Percentiles rank a stretch among this genome's conserved stretches.
These are phyloP conservation scores for Pituophis catenifer DNA, from an alignment of 2,113 vertebrate genomes.

Conservation along the genomic window DNA sequence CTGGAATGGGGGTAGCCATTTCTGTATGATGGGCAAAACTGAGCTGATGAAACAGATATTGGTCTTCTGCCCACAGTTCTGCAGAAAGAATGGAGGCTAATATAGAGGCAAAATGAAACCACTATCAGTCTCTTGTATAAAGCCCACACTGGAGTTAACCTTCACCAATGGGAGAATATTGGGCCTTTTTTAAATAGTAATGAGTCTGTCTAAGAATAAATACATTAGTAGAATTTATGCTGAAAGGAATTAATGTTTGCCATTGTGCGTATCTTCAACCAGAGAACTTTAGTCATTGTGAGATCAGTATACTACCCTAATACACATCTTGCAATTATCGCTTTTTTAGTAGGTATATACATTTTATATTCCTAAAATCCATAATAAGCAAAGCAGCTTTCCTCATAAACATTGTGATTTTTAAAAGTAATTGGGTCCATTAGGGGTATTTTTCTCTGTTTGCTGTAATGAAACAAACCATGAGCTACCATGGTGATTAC, in stretches of 20 bases:
- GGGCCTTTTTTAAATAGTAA: not conserved
- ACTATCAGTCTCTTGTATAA: not conserved
- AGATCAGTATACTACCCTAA: not conserved
- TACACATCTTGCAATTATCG: not conserved
- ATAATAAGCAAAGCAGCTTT: not conserved
- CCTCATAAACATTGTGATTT: conserved; percentile 33
- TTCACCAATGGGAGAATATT: not conserved
- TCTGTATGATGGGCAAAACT: not conserved
- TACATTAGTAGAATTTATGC: not conserved
- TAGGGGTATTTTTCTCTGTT: conserved; percentile 20
- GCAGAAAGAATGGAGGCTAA: not conserved
- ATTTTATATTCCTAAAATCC: not conserved
- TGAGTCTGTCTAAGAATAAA: not conserved
- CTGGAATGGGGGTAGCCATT: not conserved
- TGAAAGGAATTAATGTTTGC: not conserved
- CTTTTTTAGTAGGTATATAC: not conserved
- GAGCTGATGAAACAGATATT: not conserved
- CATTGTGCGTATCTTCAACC: too few species aligned
- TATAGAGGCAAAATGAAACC: too few species aligned
- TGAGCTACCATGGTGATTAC: conserved; percentile 48
- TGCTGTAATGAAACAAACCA: conserved; percentile 43
- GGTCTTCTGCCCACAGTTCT: not conserved
- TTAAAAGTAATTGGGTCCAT: conserved; percentile 22
- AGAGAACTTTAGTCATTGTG: not conserved
- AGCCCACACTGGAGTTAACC: not conserved